Conservation (phyloP, 2,113 vertebrate genomes). For the Chloebia gouldiae region DNA sequence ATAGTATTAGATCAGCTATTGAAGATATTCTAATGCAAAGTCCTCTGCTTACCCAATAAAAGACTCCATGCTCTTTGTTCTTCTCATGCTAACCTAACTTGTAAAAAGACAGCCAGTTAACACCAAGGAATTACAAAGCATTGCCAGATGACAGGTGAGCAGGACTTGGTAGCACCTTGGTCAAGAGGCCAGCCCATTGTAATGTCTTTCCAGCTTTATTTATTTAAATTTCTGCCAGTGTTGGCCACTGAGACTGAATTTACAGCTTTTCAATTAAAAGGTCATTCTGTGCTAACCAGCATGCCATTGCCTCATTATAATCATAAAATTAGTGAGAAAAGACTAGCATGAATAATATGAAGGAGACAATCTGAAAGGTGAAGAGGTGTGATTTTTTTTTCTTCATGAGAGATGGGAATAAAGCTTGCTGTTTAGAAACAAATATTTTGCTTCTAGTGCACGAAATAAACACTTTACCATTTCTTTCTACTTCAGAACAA, state of each 20-base stretch:
- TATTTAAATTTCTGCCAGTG: constrained; percentile 75
- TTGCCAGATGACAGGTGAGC: constrained; percentile 35
- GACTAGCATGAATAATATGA: constrained; percentile 69
- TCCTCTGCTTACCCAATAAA: constrained; percentile 29
- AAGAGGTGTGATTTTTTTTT: constrained; percentile 47
- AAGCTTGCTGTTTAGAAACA: constrained; percentile 25
- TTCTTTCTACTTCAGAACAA: not conserved
- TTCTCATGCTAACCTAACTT: constrained; percentile 4
- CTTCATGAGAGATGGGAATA: constrained; percentile 23
- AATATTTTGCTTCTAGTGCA: constrained; percentile 2
- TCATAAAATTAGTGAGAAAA: constrained; percentile 77
- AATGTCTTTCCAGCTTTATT: constrained; percentile 60
- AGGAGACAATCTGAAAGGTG: constrained; percentile 47
- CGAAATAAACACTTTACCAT: not conserved
- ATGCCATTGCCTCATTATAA: constrained; percentile 77
- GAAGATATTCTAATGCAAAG: constrained; percentile 19
- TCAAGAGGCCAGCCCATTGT: constrained; percentile 59
- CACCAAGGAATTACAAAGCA: constrained; percentile 12
- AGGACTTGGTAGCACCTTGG: constrained; percentile 35
- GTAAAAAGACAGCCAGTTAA: constrained; percentile 53
- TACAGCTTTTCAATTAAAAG: constrained; percentile 83
- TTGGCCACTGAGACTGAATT: constrained; percentile 72
- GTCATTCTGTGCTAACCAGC: constrained; percentile 77
- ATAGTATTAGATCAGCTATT: not conserved
- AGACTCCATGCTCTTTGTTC: constrained; percentile 16